Evolutionary conservation across 2,797 vertebrate genomes (phyloP), one percentile per base, ranked within the genome.

Genomic region (Synanceia verrucosa): DNA sequence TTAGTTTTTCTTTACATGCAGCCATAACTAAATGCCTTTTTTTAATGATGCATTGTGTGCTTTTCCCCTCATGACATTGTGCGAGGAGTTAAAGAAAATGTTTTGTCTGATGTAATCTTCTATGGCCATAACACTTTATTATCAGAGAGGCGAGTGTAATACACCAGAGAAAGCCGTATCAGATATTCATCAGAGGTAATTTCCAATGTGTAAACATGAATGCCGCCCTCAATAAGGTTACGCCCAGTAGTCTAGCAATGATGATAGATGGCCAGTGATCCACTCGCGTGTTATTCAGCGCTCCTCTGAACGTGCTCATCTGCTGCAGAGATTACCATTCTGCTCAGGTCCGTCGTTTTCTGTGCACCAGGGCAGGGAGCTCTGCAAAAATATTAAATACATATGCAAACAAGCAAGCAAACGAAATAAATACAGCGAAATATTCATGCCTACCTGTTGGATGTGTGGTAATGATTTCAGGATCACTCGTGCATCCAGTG

Each of bases 191-290:
- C 67, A 18, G 37, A 80, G 73, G 81, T 83, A 51, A 87, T 89
- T 89, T 85, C 73, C 81, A 83, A 52, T 72, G 70, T 84, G 89
- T 82, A 89, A 89, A 89, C 79, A 91, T 76, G 73, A 73, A 79
- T 71, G 81, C 84, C 47, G 62, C 65, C 82, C 82, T 87, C 83
- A 80, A 88, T 88, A 75, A 80, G 76, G 87, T 76, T 88, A 77
- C 52, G 69, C 64, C 83, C 67, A 81, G 21, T 61, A 72, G 76
- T 66, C 73, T 72, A 44, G 79, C 75, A 59, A 73, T 82, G 85
- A 83, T 83, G 89, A 92, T 70, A 78, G 82, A 90, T 86, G 81
- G 78, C 75, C 70, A 44, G 62, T 43, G 76, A 76, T 79, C 76
- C 61, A 55, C 70, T 68, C 46, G 41, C 12, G 74, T 81, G 81